Evolutionary conservation across 2,888 invertebrate genomes (phyloP), one percentile per base, ranked within the genome.

Genomic region (Stegophylla sp.): DNA sequence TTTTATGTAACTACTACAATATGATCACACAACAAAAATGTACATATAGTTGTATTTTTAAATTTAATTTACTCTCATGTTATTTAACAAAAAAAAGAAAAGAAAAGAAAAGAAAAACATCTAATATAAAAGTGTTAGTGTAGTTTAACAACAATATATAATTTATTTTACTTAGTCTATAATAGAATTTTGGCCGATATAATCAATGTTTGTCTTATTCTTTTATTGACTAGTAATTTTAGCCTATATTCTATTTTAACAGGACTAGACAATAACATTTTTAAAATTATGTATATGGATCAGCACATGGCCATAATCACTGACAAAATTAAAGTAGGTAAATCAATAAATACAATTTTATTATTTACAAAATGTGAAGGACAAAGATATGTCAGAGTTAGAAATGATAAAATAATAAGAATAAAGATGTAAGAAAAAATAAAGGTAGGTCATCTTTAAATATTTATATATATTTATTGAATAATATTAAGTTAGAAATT

Each of bases 141-240:
- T 79, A 61, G 61, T 59, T 79, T 61, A 75, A 75, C 64, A 76
- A 66, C 75, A 71, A 79, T 69, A 79, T 51, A 79, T 45, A 59
- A 56, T 77, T 59, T 67, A 59, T 56, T 77, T 59, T 67, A 79
- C 79, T 79, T 79, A 79, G 17, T 79, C 61, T 79, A 71, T 41
- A 71, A 69, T 51, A 71, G 59, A 61, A 79, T 45, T 66, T 77
- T 63, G 61, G 79, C 48, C 26, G 9, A 79, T 79, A 79, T 71
- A 79, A 61, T 79, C 79, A 79, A 79, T 69, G 61, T 71, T 41
- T 23, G 17, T 79, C 79, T 79, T 79, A 79, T 28, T 41, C 34
- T 41, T 71, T 71, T 79, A 79, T 71, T 79, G 79, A 79, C 79
- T 79, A 79, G 79, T 71, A 79, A 79, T 41, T 71, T 23, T 79